Evolutionary conservation across 2,888 invertebrate genomes (phyloP).

Genomic region (Chouioia cunea): DNA sequence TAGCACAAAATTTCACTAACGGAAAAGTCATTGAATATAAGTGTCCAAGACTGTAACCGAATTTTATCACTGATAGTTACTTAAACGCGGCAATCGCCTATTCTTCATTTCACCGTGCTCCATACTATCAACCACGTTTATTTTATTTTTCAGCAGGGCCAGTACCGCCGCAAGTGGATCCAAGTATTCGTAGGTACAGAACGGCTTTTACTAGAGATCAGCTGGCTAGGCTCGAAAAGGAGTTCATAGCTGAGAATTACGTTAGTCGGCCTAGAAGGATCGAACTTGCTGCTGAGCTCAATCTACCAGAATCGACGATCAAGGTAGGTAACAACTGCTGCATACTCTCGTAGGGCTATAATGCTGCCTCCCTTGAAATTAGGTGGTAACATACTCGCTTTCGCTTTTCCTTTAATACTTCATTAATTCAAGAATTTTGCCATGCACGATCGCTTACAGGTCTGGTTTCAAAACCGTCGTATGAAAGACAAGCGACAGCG

Average conservation of each 20-base stretch:
- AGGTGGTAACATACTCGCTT: background rate
- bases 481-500: slow-evolving; percentile 98
- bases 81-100: slow-evolving; percentile 10
- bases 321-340: slow-evolving; percentile 77
- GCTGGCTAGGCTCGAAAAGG: slow-evolving; percentile 90
- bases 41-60: background rate
- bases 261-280: slow-evolving; percentile 95
- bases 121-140: background rate
- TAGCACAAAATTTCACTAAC: no score
- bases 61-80: background rate
- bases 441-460: slow-evolving; percentile 73
- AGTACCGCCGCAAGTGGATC: slow-evolving; percentile 67
- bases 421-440: slow-evolving; percentile 13
- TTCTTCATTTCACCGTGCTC: slow-evolving; percentile 3
- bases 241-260: slow-evolving; percentile 97
- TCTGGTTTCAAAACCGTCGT: slow-evolving; percentile 97
- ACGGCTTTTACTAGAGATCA: slow-evolving; percentile 98
- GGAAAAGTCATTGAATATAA: no score
- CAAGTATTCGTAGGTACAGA: slow-evolving; percentile 87
- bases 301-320: slow-evolving; percentile 96
- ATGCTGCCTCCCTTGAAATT: no score
- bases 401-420: slow-evolving; percentile 1
- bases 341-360: background rate
- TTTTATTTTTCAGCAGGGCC: background rate
- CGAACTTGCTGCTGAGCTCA: slow-evolving; percentile 92